These are phyloP conservation scores for Lasioglossum lativentre DNA, from an alignment of 2,888 invertebrate species.

Conservation along the genomic window DNA sequence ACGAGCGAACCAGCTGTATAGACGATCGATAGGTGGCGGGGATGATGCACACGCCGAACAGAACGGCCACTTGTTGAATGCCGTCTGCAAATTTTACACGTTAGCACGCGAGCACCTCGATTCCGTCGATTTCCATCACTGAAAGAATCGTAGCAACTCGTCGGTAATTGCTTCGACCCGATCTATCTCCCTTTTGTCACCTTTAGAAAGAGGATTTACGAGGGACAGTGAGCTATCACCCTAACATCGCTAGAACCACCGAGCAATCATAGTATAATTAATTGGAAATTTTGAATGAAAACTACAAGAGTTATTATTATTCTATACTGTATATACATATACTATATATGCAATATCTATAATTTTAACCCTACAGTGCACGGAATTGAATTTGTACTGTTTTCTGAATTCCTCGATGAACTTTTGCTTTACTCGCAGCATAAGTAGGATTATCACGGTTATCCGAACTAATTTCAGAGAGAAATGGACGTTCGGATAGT, in stretches of 20 bases:
- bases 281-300: neutral
- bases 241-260: neutral
- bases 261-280: neutral
- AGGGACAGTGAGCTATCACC: neutral
- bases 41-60: constrained; percentile 43
- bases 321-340: no score
- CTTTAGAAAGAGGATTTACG: neutral
- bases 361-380: no score
- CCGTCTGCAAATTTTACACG: constrained; percentile 42
- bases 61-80: constrained; percentile 65
- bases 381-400: no score
- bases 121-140: neutral
- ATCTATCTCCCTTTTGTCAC: neutral
- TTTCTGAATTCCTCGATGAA: no score
- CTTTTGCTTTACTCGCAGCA: no score
- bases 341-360: no score
- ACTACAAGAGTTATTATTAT: no score
- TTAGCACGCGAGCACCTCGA: constrained; percentile 1
- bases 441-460: no score
- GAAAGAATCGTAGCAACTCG: neutral
- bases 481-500: no score
- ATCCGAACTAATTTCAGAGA: no score
- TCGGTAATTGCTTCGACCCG: neutral
- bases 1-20: constrained; percentile 41
- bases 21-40: constrained; percentile 52